Evolutionary conservation across 2,113 vertebrate species (phyloP).

Genomic region (Cavia porcellus): DNA sequence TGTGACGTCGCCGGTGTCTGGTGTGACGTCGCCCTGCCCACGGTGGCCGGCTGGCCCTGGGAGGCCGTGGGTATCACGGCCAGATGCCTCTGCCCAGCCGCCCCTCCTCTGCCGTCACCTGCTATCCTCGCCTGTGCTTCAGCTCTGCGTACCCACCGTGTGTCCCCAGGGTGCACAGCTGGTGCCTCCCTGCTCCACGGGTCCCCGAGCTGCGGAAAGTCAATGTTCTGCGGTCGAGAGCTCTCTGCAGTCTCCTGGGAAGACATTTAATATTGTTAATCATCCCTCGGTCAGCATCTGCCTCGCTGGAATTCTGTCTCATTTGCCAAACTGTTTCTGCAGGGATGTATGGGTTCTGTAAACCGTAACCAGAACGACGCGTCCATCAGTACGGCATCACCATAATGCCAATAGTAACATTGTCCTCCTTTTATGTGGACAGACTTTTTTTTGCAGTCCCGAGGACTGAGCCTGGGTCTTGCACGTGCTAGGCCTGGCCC

Average conservation of each 20-base stretch:
- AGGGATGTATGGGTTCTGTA: not conserved
- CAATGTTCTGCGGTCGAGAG: not conserved
- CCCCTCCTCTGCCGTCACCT: not conserved
- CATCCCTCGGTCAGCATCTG: fast-evolving
- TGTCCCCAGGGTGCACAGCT: not conserved
- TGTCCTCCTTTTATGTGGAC: not conserved
- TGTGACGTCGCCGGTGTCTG: not conserved
- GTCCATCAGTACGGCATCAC: not conserved
- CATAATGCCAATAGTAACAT: not conserved
- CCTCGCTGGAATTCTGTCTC: not conserved
- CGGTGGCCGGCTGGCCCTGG: not conserved
- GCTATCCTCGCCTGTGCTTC: not conserved
- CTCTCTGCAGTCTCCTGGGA: not conserved
- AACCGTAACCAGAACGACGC: not conserved
- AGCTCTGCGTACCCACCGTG: fast-evolving
- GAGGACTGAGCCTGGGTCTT: not conserved
- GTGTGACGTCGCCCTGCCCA: not conserved
- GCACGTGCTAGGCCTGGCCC: not conserved
- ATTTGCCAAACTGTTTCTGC: not conserved
- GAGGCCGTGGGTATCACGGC: not conserved
- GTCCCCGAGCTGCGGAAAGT: not conserved
- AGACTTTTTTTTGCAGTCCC: not conserved
- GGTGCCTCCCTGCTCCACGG: too few species aligned
- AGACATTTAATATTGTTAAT: not conserved
- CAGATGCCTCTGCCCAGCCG: not conserved